Evolutionary conservation across 2,888 invertebrate species (phyloP).

Genomic region (Acronicta alni): DNA sequence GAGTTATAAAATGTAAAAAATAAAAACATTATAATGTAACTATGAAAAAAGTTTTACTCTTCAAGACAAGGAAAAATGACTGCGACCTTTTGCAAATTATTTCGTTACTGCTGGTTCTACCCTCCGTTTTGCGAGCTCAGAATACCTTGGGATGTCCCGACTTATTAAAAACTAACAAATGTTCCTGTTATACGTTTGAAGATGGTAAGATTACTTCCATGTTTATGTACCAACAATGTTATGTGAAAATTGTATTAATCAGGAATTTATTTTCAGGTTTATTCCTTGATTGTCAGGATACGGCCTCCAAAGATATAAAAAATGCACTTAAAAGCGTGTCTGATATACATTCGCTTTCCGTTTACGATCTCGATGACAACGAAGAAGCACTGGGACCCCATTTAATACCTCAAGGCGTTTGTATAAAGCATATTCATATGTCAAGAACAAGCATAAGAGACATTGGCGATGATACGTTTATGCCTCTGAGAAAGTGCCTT

Average conservation of each 20-base stretch:
- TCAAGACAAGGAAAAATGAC: slow-evolving; percentile 78
- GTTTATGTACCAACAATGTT: slow-evolving; percentile 38
- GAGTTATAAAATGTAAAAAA: slow-evolving; percentile 71
- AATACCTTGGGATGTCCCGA: slow-evolving; percentile 91
- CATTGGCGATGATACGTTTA: slow-evolving; percentile 92
- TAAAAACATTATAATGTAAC: slow-evolving; percentile 82
- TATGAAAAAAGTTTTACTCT: slow-evolving; percentile 84
- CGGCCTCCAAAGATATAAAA: slow-evolving; percentile 92
- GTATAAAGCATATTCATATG: slow-evolving; percentile 93
- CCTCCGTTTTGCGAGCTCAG: slow-evolving; percentile 84
- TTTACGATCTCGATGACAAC: slow-evolving; percentile 95
- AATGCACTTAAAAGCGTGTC: slow-evolving; percentile 92
- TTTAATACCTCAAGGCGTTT: slow-evolving; percentile 93
- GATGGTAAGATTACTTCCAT: slow-evolving; percentile 90
- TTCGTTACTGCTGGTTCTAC: slow-evolving; percentile 82
- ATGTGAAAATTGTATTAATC: slow-evolving; percentile 46
- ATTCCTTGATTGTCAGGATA: slow-evolving; percentile 96
- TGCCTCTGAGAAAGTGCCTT: slow-evolving; percentile 92
- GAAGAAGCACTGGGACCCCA: slow-evolving; percentile 93
- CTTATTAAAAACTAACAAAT: slow-evolving; percentile 93
- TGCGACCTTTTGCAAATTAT: slow-evolving; percentile 80
- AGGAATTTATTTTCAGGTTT: slow-evolving; percentile 88
- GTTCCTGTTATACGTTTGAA: slow-evolving; percentile 97
- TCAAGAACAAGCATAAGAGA: slow-evolving; percentile 93
- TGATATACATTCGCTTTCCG: slow-evolving; percentile 94